Conservation (phyloP, 2,113 vertebrate species). For the Chroicocephalus ridibundus region DNA sequence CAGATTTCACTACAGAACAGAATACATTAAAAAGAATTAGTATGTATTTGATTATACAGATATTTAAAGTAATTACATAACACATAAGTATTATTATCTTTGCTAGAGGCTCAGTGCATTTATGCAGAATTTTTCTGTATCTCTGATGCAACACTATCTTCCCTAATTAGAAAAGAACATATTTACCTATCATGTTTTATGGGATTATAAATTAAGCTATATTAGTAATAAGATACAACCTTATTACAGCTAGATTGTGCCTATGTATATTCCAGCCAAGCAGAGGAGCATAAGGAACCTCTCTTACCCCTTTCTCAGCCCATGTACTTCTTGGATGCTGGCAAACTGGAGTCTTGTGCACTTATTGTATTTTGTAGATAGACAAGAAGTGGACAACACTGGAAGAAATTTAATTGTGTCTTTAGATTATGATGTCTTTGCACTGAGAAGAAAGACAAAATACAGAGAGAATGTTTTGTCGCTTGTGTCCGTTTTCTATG, state of each 20-base stretch:
- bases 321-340: not conserved
- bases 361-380: not conserved
- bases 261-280: not conserved
- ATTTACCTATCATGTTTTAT: not conserved
- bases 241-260: not conserved
- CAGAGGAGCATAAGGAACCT: not conserved
- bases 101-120: conserved; percentile 3
- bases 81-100: not conserved
- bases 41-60: not conserved
- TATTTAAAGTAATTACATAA: conserved; percentile 29
- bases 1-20: not conserved
- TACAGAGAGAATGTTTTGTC: not conserved
- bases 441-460: not conserved
- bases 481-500: not conserved
- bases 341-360: not conserved
- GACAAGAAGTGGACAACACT: not conserved
- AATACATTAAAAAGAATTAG: not conserved
- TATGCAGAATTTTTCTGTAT: not conserved
- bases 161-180: conserved; percentile 23
- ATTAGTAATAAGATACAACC: not conserved
- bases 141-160: not conserved
- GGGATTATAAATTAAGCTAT: not conserved
- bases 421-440: not conserved
- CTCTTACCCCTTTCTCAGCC: not conserved
- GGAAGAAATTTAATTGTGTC: not conserved